Base-by-base conservation (phyloP, 2,797 vertebrate genomes). In the Corythornis leucogaster region DNA sequence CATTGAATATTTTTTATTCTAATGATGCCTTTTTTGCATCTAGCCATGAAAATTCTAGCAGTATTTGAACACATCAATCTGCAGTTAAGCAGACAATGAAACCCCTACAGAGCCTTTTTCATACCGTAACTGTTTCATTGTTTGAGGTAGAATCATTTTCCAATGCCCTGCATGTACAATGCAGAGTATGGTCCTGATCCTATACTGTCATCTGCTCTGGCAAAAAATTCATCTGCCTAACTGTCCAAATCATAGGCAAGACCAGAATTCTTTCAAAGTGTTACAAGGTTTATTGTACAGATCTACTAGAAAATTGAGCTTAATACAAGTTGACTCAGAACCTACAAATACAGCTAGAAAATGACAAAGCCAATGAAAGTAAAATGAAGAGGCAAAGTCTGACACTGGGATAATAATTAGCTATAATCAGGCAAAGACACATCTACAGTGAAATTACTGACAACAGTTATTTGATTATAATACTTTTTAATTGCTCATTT, bases 401-500 rank as follows among this genome's bases (percentile, higher is more conserved):
- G 90, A 74, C 57, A 80, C n/a, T 51, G 33, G 40, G 58, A 53
- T 68, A 90, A 87, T 58, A 92, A 90, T 84, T 91, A 91, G 11
- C 26, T 59, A 14, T 68, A 71, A 58, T 81, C 33, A 94, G 54
- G 35, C 48, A 80, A 66, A 12, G n/a, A 73, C 33, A 63, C 14
- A 69, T 45, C 80, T 59, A 28, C 55, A 22, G 0, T 33, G 54
- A 85, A 93, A 83, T 85, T 75, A 42, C 30, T 80, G 46, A 38
- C 28, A 69, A 71, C 30, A 59, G 40, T 58, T 75, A 75, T 55
- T 87, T 91, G 90, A 88, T 87, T 54, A 35, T 91, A 93, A 96
- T 85, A 38, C 33, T 85, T 92, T 91, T 70, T 62, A 94, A 91
- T 77, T 93, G 74, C 54, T 91, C 88, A 58, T 82, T 91, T 92